Evolutionary conservation across 2,113 vertebrate species (phyloP).

Genomic region (Prinia subflava): DNA sequence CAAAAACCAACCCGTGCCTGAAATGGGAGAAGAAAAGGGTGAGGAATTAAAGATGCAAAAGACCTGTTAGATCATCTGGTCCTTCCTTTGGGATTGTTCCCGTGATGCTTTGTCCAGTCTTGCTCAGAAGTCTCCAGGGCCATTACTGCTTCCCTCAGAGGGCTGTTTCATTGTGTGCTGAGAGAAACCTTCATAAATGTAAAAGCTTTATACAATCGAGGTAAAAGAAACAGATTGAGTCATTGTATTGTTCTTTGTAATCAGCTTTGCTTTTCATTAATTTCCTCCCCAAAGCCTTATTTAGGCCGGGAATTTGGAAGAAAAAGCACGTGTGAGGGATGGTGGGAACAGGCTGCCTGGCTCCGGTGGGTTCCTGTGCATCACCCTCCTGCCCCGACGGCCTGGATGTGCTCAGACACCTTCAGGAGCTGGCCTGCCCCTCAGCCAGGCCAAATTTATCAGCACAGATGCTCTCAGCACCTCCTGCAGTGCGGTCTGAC

Average conservation of each 20-base stretch:
- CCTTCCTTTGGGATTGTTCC: constrained; percentile 45
- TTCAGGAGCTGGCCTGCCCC: neutral
- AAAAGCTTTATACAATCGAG: constrained; percentile 57
- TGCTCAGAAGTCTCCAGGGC: constrained; percentile 41
- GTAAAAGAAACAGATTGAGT: constrained; percentile 62
- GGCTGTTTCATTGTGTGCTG: constrained; percentile 36
- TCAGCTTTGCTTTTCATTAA: constrained; percentile 65
- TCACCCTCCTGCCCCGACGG: rapidly evolving
- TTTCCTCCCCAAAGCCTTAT: constrained; percentile 55
- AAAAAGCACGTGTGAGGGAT: neutral
- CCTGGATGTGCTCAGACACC: neutral
- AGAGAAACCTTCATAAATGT: constrained; percentile 47
- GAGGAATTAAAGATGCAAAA: constrained; percentile 53
- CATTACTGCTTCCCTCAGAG: constrained; percentile 22
- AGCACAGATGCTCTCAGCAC: neutral
- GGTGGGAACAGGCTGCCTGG: neutral
- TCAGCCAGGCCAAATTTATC: neutral
- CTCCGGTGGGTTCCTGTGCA: neutral
- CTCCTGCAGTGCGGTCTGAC: neutral
- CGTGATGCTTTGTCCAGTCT: constrained; percentile 29
- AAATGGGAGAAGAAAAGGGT: neutral
- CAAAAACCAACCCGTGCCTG: neutral
- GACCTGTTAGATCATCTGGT: constrained; percentile 51
- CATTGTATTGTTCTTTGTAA: constrained; percentile 70
- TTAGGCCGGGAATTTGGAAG: constrained; percentile 43